Conservation (phyloP, 2,888 invertebrate genomes). For the Seira musarum region DNA sequence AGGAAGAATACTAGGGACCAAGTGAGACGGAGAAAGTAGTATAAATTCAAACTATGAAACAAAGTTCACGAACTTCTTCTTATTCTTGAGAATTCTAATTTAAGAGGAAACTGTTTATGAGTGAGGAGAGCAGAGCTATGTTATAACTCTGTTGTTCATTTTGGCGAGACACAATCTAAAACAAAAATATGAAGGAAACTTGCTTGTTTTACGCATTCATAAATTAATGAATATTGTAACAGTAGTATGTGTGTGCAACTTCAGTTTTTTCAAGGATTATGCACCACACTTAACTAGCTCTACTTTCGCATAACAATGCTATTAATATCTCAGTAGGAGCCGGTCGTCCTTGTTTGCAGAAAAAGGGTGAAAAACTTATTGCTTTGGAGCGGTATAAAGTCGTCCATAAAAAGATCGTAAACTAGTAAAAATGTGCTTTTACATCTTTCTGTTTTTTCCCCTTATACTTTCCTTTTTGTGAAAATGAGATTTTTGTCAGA, state of each 20-base stretch:
- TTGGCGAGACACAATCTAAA: neutral
- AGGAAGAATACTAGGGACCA: no score
- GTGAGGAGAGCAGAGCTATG: no score
- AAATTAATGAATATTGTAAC: neutral
- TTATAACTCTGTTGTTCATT: neutral
- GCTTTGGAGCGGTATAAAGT: neutral
- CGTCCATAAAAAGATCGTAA: neutral
- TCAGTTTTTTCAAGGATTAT: constrained; percentile 1
- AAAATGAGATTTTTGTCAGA: neutral
- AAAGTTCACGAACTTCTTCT: no score
- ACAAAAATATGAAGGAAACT: neutral
- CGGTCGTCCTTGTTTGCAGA: neutral
- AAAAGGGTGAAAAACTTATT: neutral
- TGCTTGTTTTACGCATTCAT: constrained; percentile 12
- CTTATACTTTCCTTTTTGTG: neutral
- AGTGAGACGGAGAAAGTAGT: no score
- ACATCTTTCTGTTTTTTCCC: neutral
- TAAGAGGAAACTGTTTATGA: no score
- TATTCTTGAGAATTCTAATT: neutral
- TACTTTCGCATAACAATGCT: constrained; percentile 1
- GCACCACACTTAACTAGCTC: constrained; percentile 3
- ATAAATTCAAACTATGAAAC: no score
- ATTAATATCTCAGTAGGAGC: constrained; percentile 3
- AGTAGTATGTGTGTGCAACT: neutral
- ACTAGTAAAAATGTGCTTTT: neutral